phyloP scores from a whole-genome alignment of 2,113 vertebrate species.

The Colossoma macropomum region DNA sequence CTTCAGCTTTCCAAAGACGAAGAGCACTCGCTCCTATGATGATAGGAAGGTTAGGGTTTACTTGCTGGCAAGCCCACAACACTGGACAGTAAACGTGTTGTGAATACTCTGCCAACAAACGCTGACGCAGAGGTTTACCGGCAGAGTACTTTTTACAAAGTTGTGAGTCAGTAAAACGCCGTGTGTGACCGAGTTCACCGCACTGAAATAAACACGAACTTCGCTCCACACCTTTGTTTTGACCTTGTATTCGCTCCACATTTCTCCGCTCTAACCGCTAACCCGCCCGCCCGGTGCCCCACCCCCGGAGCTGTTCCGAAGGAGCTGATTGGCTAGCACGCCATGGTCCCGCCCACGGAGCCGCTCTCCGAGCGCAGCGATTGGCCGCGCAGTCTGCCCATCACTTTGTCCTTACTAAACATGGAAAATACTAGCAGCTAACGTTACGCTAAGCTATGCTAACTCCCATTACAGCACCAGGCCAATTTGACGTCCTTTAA shows the following conservation, averaged over 20 bases:
- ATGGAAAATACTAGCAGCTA: constrained; percentile 59
- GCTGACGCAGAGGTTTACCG: not conserved
- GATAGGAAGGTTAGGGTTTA: too few species aligned
- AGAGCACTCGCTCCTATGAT: too few species aligned
- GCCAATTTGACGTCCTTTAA: not conserved
- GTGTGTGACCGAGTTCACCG: too few species aligned
- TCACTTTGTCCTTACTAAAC: constrained; percentile 72
- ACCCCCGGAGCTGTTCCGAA: not conserved
- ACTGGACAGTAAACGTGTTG: not conserved
- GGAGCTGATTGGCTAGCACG: constrained; percentile 56
- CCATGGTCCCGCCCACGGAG: constrained; percentile 24
- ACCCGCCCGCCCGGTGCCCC: constrained; percentile 11
- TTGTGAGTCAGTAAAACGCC: not conserved
- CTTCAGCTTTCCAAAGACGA: too few species aligned
- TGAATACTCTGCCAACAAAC: not conserved
- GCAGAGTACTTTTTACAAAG: not conserved
- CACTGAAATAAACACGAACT: not conserved
- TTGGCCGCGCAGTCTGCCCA: constrained; percentile 48
- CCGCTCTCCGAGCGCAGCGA: not conserved
- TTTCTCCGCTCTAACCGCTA: not conserved
- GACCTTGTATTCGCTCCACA: constrained; percentile 71
- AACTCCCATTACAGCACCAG: not conserved
- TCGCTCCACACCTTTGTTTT: constrained; percentile 65
- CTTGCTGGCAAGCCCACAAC: not conserved
- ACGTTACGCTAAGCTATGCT: constrained; percentile 51